These are phyloP conservation scores for Pelobates fuscus DNA, from an alignment of 2,113 vertebrate genomes.

Conservation along the genomic window DNA sequence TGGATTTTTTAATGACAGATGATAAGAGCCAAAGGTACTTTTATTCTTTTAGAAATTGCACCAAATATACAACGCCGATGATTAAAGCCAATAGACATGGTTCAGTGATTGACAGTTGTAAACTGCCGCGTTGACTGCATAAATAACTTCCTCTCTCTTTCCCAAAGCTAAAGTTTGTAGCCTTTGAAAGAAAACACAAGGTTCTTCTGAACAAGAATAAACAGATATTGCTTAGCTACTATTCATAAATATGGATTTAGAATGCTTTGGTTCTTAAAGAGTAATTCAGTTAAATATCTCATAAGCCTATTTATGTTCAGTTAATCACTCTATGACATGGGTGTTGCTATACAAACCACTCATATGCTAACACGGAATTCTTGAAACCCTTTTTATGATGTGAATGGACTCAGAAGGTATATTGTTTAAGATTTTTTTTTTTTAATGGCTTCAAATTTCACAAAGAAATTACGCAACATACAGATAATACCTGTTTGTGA, in stretches of 20 bases:
- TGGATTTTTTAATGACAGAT: conserved; percentile 80
- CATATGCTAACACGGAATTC: conserved; percentile 53
- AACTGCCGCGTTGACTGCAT: conserved; percentile 72
- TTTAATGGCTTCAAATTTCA: conserved; percentile 55
- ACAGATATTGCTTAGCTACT: conserved; percentile 65
- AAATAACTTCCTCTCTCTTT: conserved; percentile 75
- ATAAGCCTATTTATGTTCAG: conserved; percentile 53
- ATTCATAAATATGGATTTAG: conserved; percentile 67
- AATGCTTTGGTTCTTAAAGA: conserved; percentile 56
- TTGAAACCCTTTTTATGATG: conserved; percentile 55
- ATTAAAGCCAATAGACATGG: conserved; percentile 81
- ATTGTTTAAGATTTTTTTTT: conserved; percentile 42
- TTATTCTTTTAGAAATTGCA: conserved; percentile 78
- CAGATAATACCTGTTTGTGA: conserved; percentile 55
- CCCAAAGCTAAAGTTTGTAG: conserved; percentile 70
- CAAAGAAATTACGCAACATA: conserved; percentile 59
- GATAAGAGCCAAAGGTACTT: conserved; percentile 79
- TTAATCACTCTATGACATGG: conserved; percentile 55
- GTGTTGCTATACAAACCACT: conserved; percentile 44
- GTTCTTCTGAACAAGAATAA: conserved; percentile 74
- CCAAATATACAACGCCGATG: conserved; percentile 78
- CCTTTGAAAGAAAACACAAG: conserved; percentile 68
- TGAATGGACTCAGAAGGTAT: conserved; percentile 34
- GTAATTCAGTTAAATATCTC: conserved; percentile 50
- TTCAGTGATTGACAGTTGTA: conserved; percentile 75